Conservation (phyloP, 2,113 vertebrate species). For the Hemiprocne comata region DNA sequence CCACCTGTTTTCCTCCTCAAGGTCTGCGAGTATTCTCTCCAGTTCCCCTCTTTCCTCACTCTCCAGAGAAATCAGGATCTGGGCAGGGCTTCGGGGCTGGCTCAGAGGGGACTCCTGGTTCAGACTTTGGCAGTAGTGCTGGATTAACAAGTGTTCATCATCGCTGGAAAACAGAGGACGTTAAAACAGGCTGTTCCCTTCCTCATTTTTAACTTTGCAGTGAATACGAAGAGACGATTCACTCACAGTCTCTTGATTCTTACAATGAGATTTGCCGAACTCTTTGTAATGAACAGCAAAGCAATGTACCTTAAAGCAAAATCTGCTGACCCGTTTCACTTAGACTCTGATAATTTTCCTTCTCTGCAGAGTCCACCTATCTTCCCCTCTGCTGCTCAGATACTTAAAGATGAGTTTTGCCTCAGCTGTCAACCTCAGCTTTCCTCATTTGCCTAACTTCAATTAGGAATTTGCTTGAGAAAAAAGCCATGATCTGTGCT, state of each 20-base stretch:
- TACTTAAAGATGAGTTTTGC: background rate
- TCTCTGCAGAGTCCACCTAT: background rate
- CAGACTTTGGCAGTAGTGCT: conserved; percentile 99
- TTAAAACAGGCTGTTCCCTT: conserved; percentile 57
- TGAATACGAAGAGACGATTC: background rate
- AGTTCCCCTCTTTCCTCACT: conserved; percentile 97
- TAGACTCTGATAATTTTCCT: background rate
- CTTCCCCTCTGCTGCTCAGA: background rate
- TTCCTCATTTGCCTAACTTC: background rate
- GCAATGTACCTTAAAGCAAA: conserved; percentile 2
- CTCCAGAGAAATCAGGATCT: conserved; percentile 99
- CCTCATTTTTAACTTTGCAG: conserved; percentile 7
- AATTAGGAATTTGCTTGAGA: background rate
- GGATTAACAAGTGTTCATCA: conserved; percentile 99
- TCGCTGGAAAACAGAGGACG: conserved; percentile 83
- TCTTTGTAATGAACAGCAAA: conserved; percentile 27
- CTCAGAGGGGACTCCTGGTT: conserved; percentile 98
- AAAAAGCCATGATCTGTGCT: background rate
- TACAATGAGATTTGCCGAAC: conserved; percentile 18
- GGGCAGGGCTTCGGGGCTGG: conserved; percentile 89
- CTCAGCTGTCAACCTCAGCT: background rate
- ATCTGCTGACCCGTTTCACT: background rate
- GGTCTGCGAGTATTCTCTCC: conserved; percentile 94
- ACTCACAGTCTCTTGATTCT: background rate
- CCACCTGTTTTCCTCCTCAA: conserved; percentile 97